Evolutionary conservation across 2,888 invertebrate species (phyloP).

Genomic region (Reticulitermes lucifugus): DNA sequence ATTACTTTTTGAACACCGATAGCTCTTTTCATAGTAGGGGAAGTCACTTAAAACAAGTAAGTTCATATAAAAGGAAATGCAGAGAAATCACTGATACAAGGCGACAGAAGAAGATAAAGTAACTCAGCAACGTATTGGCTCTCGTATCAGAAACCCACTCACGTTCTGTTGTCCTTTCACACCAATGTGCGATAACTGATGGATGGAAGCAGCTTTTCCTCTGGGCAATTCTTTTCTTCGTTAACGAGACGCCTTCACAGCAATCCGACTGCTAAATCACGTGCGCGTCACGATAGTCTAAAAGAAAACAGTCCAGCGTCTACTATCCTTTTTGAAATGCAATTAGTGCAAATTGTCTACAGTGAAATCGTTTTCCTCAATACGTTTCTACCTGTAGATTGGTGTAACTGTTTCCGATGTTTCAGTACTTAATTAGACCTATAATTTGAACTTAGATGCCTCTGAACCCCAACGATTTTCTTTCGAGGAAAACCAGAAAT

Average conservation of each 20-base stretch:
- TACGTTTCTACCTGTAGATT: background rate
- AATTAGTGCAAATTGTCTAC: constrained; percentile 30
- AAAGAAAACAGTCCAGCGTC: background rate
- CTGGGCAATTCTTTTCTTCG: constrained; percentile 16
- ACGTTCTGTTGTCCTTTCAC: constrained; percentile 28
- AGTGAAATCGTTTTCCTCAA: background rate
- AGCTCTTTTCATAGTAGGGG: no score
- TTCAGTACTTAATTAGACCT: background rate
- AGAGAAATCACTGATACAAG: constrained; percentile 19
- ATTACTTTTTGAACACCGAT: no score
- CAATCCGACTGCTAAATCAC: constrained; percentile 8
- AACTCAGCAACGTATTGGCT: constrained; percentile 8
- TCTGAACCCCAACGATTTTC: no score
- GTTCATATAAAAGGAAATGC: background rate
- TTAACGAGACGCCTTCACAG: constrained; percentile 28
- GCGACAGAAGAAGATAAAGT: background rate
- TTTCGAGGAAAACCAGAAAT: no score
- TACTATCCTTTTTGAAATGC: background rate
- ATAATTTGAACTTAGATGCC: background rate
- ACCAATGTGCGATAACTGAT: constrained; percentile 21
- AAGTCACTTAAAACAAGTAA: constrained; percentile 1
- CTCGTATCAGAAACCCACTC: constrained; percentile 1
- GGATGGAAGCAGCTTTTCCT: constrained; percentile 18
- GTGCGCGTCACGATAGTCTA: background rate
- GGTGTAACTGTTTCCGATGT: background rate